A percentile compares a stretch with the other conserved stretches of the same genome.
These are phyloP conservation scores for Paratrypauchen microcephalus DNA, from an alignment of 2,797 vertebrate genomes.

Conservation along the genomic window DNA sequence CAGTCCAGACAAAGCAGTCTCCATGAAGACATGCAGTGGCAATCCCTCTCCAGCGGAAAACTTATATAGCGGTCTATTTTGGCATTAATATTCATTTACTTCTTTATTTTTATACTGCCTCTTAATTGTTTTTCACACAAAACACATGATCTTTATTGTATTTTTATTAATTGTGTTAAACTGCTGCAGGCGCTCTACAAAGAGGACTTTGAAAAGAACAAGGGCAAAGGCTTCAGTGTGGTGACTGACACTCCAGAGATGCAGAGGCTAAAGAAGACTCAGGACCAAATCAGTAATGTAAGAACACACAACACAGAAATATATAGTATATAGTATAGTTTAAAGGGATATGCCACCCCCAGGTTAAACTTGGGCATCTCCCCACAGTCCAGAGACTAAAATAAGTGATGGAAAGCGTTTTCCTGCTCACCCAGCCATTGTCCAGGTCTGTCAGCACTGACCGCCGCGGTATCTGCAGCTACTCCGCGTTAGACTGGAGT, in stretches of 20 bases:
- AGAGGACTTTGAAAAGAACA: constrained; percentile 96
- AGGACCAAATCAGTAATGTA: constrained; percentile 84
- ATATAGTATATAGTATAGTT: not conserved
- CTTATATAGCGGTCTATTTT: too few relatives aligned
- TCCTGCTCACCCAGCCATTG: too few relatives aligned
- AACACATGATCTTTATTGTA: not conserved
- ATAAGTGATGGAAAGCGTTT: too few relatives aligned
- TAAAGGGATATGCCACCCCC: too few relatives aligned
- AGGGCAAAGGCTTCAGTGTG: constrained; percentile 91
- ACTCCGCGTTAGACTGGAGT: too few relatives aligned
- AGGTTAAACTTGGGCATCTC: too few relatives aligned
- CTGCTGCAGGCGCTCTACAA: constrained; percentile 88
- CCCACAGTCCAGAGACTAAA: too few relatives aligned
- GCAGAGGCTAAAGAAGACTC: constrained; percentile 93
- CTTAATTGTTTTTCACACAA: not conserved
- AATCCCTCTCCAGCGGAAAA: too few relatives aligned
- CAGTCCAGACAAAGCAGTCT: not conserved
- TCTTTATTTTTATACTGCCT: not conserved
- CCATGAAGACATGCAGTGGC: not conserved
- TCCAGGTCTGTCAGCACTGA: too few relatives aligned
- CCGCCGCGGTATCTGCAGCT: too few relatives aligned
- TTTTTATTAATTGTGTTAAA: not conserved
- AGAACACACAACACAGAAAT: not conserved
- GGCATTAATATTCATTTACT: too few relatives aligned
- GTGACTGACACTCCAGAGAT: constrained; percentile 92